Percentiles rank a stretch among this genome's conserved stretches.
phyloP scores from a whole-genome alignment of 2,113 vertebrate species.

The Taxidea taxus region DNA sequence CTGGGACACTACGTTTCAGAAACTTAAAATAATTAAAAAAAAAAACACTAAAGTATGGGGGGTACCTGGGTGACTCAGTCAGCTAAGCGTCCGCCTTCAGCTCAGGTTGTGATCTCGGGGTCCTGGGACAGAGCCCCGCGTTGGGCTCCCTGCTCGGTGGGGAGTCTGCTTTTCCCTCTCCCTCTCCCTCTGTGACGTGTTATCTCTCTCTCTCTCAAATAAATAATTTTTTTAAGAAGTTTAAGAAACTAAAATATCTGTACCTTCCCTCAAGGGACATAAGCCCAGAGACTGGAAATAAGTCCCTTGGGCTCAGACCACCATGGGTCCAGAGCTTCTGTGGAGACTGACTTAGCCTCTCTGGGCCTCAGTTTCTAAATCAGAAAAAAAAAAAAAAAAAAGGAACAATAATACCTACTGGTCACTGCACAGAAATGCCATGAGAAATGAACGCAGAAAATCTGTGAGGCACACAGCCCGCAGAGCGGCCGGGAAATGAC shows the following conservation, averaged over 20 bases:
- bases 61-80: not conserved
- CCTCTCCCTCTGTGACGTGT: too few species aligned
- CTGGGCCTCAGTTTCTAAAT: not conserved
- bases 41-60: not conserved
- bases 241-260: too few species aligned
- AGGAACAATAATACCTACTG: not conserved
- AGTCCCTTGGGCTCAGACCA: not conserved
- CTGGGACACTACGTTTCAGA: not conserved
- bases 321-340: not conserved
- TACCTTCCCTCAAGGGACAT: not conserved
- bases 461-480: fast-evolving
- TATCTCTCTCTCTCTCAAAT: too few species aligned
- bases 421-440: not conserved
- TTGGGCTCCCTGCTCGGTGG: not conserved
- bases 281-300: not conserved
- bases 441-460: not conserved
- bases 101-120: not conserved
- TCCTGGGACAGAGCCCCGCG: fast-evolving
- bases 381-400: not conserved
- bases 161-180: not conserved
- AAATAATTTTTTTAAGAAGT: too few species aligned
- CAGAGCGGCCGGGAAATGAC: not conserved
- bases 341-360: not conserved
- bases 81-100: not conserved
- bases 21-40: too few species aligned